Base-by-base conservation (phyloP, 2,888 invertebrate species). In the Xanthostigma xanthostigma region DNA sequence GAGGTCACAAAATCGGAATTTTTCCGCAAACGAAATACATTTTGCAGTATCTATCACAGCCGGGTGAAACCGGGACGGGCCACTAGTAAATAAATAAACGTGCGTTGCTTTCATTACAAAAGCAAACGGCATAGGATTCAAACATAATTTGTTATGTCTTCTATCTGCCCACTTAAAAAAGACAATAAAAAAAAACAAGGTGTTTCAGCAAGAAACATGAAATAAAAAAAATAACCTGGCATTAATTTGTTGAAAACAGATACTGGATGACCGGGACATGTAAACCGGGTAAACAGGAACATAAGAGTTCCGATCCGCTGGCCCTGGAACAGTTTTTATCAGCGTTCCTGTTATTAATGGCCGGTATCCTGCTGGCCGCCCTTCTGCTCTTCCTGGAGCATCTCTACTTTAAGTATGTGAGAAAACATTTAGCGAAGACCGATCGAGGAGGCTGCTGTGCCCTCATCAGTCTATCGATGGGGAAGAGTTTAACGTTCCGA, bases 181-280 rank as follows among this genome's bases (percentile, higher is more conserved):
- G n/a, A n/a, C n/a, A n/a, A n/a, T n/a, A n/a, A n/a, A n/a, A n/a
- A n/a, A n/a, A n/a, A n/a, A n/a, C n/a, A n/a, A n/a, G n/a, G n/a
- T n/a, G n/a, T n/a, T n/a, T n/a, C n/a, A n/a, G n/a, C n/a, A n/a
- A n/a, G n/a, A n/a, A n/a, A n/a, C n/a, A n/a, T n/a, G n/a, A n/a
- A n/a, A n/a, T n/a, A n/a, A 27, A 27, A 27, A 5, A 6, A 27
- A 27, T 27, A 27, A 27, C 3, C 6, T 6, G 27, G 6, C 27
- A 6, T 27, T 27, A 27, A 8, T 9, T 17, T 42, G 11, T 42
- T 13, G 6, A 17, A 42, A 42, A 5, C 48, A 84, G 91, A 62
- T 91, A 89, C 65, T 97, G 97, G 97, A 87, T 97, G 83, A 93
- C 95, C 0, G 95, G 97, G 36, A 87, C 92, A 2, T 96, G 95